Conservation (phyloP, 2,888 invertebrate genomes). For the Oegoconia quadripuncta region DNA sequence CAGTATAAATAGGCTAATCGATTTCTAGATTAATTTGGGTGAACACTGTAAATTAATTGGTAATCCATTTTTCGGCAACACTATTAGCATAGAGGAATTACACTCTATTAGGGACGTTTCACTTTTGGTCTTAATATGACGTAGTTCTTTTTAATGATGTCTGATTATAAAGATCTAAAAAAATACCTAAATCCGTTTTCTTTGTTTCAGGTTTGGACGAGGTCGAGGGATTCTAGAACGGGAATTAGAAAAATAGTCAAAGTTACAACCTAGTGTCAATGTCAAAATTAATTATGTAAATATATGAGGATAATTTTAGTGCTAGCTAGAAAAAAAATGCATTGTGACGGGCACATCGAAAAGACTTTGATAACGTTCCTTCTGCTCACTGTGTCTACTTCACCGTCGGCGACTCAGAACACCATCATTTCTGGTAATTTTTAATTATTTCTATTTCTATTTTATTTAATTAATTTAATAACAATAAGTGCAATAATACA, state of each 20-base stretch:
- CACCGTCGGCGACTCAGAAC: constrained; percentile 63
- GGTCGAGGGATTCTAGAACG: constrained; percentile 24
- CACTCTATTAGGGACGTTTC: too few relatives aligned
- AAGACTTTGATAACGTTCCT: constrained; percentile 54
- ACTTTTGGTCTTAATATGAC: too few relatives aligned
- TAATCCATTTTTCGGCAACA: too few relatives aligned
- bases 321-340: constrained; percentile 61
- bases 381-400: constrained; percentile 49
- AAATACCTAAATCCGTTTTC: constrained; percentile 8
- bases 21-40: too few relatives aligned
- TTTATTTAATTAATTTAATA: neutral
- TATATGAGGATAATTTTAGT: constrained; percentile 32
- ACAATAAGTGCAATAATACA: too few relatives aligned
- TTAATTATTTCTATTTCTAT: neutral
- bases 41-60: too few relatives aligned
- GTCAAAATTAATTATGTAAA: constrained; percentile 32
- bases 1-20: too few relatives aligned
- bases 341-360: constrained; percentile 46
- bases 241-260: constrained; percentile 25
- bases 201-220: constrained; percentile 62
- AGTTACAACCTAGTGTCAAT: constrained; percentile 26
- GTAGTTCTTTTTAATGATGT: too few relatives aligned
- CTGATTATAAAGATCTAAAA: too few relatives aligned
- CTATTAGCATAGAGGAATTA: too few relatives aligned
- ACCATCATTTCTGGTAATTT: constrained; percentile 53